Base-by-base conservation (phyloP, 2,888 invertebrate species). In the Pomacea canaliculata region DNA sequence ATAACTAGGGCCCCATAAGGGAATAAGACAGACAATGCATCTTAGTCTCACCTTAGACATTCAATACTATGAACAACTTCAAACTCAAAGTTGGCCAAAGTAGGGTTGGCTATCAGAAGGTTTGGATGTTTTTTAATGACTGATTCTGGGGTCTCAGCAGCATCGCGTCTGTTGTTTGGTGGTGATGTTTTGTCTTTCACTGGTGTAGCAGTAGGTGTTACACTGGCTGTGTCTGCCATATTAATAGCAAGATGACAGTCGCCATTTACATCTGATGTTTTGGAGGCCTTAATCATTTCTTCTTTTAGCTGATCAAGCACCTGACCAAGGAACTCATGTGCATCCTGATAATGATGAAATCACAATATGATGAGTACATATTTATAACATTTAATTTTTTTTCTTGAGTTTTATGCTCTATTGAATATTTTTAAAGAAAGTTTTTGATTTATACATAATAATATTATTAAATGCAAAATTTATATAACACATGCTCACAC, bases 321-420 rank as follows among this genome's bases (percentile, higher is more conserved):
- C 78, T 90, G 89, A 49, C 85, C 81, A 66, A 90, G 82, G 77
- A 90, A 89, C 81, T 90, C 90, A 81, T 90, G 90, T 48, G 90
- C 90, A 85, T 90, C 90, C 90, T 90, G 80, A 19, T 80, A 71
- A 63, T 65, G 46, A 27, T 37, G 62, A 65, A 66, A 27, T 1
- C 71, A 27, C 2, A 48, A 37, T 9, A 59, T 19, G 19, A 59
- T 71, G 12, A 37, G 37, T 37, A 48, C 18, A 51, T 37, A 37
- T 37, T 37, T 37, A 37, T 37, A 37, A 37, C 37, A 37, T 5
- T 37, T 37, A 37, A 37, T 1, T 37, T 5, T 37, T 37, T 37
- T 37, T 37, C 37, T 37, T 37, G 37, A 37, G 5, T 37, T 37
- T 37, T 37, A 37, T 37, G 37, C 37, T 37, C 37, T 37, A 5